phyloP scores from a whole-genome alignment of 2,888 invertebrate genomes.

The Acrocera orbiculus region DNA sequence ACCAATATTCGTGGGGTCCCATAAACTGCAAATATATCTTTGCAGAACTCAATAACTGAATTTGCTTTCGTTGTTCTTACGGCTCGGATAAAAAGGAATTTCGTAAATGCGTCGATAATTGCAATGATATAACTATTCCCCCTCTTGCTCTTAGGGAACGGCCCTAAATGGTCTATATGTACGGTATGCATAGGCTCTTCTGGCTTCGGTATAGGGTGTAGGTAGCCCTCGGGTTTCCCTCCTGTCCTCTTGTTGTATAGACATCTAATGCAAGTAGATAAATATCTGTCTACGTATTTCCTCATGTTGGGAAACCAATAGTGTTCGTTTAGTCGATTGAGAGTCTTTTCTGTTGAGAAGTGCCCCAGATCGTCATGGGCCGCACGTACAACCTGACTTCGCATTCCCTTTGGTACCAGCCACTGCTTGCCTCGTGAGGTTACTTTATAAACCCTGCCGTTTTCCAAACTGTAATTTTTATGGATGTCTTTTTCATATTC shows the following conservation, averaged over 20 bases:
- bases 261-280: constrained; percentile 17
- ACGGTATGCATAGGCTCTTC: not conserved
- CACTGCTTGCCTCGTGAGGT: too few species aligned
- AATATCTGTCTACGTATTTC: constrained; percentile 22
- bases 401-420: constrained; percentile 8
- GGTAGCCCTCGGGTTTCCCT: constrained; percentile 16
- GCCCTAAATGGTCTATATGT: constrained; percentile 1
- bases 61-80: too few species aligned
- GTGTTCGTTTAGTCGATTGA: constrained; percentile 15
- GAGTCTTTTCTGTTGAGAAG: constrained; percentile 11
- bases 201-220: constrained; percentile 10
- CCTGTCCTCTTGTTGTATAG: constrained; percentile 18
- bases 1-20: too few species aligned
- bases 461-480: too few species aligned
- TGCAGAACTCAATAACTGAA: too few species aligned
- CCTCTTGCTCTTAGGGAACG: not conserved
- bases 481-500: too few species aligned
- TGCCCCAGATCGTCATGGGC: constrained; percentile 11
- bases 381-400: constrained; percentile 6
- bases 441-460: too few species aligned
- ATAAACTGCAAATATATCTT: too few species aligned
- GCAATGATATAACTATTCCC: too few species aligned
- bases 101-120: too few species aligned
- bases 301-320: constrained; percentile 27
- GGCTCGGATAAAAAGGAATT: too few species aligned